phyloP scores from a whole-genome alignment of 2,888 invertebrate species.

The Antitype chi region DNA sequence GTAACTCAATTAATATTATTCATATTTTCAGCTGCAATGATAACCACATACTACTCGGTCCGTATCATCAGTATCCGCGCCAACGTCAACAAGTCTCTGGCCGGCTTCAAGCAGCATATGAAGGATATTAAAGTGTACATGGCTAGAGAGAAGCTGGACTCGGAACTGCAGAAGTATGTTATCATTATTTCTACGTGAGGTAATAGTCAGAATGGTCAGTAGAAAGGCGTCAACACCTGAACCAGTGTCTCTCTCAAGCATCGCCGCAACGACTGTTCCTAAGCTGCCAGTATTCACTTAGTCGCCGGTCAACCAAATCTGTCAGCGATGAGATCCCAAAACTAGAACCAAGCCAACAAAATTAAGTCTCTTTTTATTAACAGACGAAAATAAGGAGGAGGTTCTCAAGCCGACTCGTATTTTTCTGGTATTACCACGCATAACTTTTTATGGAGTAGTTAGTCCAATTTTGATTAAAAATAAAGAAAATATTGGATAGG shows the following conservation, averaged over 20 bases:
- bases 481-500: no score
- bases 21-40: slow-evolving; percentile 75
- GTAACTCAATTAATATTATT: not conserved
- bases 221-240: not conserved
- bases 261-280: not conserved
- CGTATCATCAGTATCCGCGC: slow-evolving; percentile 84
- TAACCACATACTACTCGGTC: slow-evolving; percentile 82
- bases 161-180: slow-evolving; percentile 75
- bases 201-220: not conserved
- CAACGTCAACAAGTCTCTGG: slow-evolving; percentile 82
- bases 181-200: not conserved
- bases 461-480: no score
- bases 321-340: not conserved
- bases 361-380: not conserved
- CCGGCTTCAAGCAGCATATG: slow-evolving; percentile 82
- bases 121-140: slow-evolving; percentile 80
- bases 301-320: not conserved
- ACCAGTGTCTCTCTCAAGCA: no score
- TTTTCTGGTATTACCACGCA: no score
- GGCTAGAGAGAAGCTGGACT: slow-evolving; percentile 75
- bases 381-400: no score
- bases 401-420: no score
- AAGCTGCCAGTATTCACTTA: not conserved
- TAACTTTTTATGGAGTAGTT: no score
- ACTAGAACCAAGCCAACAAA: not conserved